Conservation (phyloP, 2,888 invertebrate genomes). For the Ormyrus pomaceus region DNA sequence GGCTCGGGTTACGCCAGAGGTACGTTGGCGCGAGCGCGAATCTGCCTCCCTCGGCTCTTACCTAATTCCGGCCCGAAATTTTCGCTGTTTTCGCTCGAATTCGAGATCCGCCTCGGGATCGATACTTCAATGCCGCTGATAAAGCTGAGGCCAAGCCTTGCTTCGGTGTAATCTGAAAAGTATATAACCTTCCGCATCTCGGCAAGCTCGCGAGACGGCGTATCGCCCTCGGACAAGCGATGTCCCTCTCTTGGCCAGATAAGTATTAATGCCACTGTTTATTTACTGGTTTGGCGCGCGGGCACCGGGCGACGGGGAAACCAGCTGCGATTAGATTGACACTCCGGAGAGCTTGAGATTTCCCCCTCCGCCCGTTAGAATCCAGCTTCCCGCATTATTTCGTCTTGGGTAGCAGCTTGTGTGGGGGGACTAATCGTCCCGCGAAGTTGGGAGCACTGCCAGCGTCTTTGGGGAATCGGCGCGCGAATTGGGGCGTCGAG, state of each 20-base stretch:
- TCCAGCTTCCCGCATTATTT: too few species aligned
- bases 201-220: neutral
- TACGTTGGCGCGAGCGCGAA: too few species aligned
- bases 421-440: neutral
- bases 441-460: neutral
- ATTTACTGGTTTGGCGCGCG: conserved; percentile 2
- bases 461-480: neutral
- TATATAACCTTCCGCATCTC: neutral
- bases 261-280: conserved; percentile 46
- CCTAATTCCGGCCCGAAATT: too few species aligned
- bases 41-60: too few species aligned
- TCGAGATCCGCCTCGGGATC: too few species aligned
- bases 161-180: neutral
- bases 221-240: neutral
- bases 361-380: too few species aligned
- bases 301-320: conserved; percentile 9
- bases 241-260: conserved; percentile 2
- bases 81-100: too few species aligned
- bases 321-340: conserved; percentile 43
- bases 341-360: conserved; percentile 1
- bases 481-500: neutral
- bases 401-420: too few species aligned
- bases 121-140: too few species aligned
- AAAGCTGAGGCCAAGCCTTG: too few species aligned
- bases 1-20: too few species aligned